Percentiles rank a stretch among this genome's conserved stretches.
Evolutionary conservation across 2,113 vertebrate species (phyloP).

Genomic region (Callithrix jacchus): DNA sequence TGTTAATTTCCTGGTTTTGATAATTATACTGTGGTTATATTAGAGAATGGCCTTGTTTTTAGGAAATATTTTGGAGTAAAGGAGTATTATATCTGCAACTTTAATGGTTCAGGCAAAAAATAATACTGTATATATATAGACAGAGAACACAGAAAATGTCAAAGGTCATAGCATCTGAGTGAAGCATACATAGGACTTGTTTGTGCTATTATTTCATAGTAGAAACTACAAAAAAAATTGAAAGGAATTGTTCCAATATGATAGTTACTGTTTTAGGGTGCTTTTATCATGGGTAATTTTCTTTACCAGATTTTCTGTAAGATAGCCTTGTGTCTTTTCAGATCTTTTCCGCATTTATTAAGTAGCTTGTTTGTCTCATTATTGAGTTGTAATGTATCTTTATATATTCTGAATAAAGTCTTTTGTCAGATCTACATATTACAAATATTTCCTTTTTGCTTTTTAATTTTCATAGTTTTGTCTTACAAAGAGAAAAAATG

Average conservation of each 20-base stretch:
- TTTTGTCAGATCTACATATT: background rate
- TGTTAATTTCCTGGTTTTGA: conserved; percentile 47
- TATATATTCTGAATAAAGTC: background rate
- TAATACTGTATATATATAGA: background rate
- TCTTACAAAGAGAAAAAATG: background rate
- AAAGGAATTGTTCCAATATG: background rate
- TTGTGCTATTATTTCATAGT: conserved; percentile 39
- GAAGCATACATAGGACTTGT: background rate
- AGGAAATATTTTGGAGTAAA: conserved; percentile 25
- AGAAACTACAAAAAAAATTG: background rate
- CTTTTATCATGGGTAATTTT: conserved; percentile 28
- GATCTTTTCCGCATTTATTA: background rate
- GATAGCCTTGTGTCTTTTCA: background rate
- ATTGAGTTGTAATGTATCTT: background rate
- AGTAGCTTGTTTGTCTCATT: background rate
- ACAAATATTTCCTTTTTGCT: background rate
- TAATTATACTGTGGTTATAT: background rate
- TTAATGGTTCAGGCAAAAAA: conserved; percentile 26
- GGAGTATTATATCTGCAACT: background rate
- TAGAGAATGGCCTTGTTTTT: background rate
- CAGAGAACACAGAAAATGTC: conserved; percentile 22
- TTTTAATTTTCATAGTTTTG: background rate
- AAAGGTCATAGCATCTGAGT: background rate
- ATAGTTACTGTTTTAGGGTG: background rate
- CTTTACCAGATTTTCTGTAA: conserved; percentile 8